Evolutionary conservation across 2,888 invertebrate genomes (phyloP), one percentile per base, ranked within the genome.

Genomic region (Caenorhabditis afra): DNA sequence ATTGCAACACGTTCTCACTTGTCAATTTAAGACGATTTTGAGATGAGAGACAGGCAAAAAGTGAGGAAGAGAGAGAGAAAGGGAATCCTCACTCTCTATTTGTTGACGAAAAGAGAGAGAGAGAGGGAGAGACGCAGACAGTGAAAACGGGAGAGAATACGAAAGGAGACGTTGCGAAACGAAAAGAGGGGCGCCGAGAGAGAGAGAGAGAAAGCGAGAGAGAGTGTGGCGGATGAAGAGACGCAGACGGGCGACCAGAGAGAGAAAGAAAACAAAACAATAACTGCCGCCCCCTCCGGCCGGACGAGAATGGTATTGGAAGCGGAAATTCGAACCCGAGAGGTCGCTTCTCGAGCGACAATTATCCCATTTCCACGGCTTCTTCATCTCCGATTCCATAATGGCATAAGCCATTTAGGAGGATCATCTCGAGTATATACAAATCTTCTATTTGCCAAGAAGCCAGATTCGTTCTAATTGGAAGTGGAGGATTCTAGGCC

Each of bases 81-180:
- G 29, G 35, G 37, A 45, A 39, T 61, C 61, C 59, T 59, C 50
- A 55, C n/a, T n/a, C n/a, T 29, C 55, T 68, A 52, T 68, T 68
- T 68, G 68, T 68, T 61, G 59, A 52, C 59, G 59, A 35, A 55
- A 23, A 18, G 20, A 39, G 20, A 35, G 39, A 22, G 70, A 58
- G 47, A 61, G 47, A 49, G 18, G 57, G 57, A 47, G 20, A 39
- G 53, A n/a, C 12, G 41, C 49, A 59, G 45, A 23, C 2, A 50
- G 50, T 14, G 50, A 22, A 20, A 37, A n/a, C n/a, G 11, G 29
- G 37, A 50, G 23, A 52, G 55, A 47, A 37, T 55, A 47, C 29
- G 45, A 57, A 64, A 57, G 71, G 64, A 64, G 64, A 71, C 62
- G 71, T 62, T 62, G 64, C 57, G 57, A 49, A 61, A 55, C 45